Base-by-base conservation (phyloP, 2,113 vertebrate species). In the Pedetes capensis region DNA sequence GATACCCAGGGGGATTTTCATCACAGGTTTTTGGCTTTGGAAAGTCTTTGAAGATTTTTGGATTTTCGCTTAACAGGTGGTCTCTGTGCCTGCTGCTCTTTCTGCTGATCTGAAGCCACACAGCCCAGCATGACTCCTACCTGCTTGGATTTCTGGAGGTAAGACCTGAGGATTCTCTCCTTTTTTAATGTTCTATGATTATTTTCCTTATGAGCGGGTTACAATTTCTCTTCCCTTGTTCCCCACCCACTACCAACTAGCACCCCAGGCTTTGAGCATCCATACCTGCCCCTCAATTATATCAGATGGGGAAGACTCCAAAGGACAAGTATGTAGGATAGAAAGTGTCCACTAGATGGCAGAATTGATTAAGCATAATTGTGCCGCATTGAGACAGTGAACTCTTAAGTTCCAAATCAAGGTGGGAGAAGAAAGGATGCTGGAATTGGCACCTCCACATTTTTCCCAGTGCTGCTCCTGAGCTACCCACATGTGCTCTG, bases 21-120 rank as follows among this genome's bases (percentile, higher is more conserved):
- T 98, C 97, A 97, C 97, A 96, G 94, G 96, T 89, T 97, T 98
- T 97, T 96, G 96, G 97, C 96, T 69, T 53, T 86, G 97, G 95
- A 98, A 89, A 63, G 88, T 95, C 98, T 98, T 98, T 98, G 98
- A 98, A 98, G 98, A 98, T 98, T 98, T 98, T 97, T 97, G 96
- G 96, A 97, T 98, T 98, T 98, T 97, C 74, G 51, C 98, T 98
- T 98, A 97, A 98, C 97, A 98, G 98, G 98, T 98, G 98, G 98
- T 98, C 98, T 97, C 96, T 92, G 88, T n/a, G 91, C 97, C 95
- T 96, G 97, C 95, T 96, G 96, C 91, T 6, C 0, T 76, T 72
- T 98, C 92, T 63, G 83, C 96, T 92, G 97, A 98, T 98, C 96
- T 95, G 91, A 93, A 97, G 97, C 94, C 17, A 18, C 93, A 71